Evolutionary conservation across 1,140 invertebrate species (phyloP).

Genomic region (Choristoneura fumiferana): DNA sequence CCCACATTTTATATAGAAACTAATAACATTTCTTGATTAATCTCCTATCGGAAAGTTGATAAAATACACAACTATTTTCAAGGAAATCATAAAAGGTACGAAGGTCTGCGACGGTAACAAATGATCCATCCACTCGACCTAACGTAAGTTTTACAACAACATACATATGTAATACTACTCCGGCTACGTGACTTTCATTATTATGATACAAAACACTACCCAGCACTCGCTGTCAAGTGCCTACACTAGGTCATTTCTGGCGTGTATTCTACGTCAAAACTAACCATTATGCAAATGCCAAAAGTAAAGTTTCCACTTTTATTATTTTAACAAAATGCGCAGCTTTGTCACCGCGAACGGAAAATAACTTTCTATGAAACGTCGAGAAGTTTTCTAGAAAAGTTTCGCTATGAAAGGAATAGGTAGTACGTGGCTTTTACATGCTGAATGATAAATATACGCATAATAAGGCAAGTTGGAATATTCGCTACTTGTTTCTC

Average conservation of each 20-base stretch:
- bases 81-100: too few relatives aligned
- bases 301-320: conserved; percentile 2
- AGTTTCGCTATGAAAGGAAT: background rate
- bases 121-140: background rate
- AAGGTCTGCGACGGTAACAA: too few relatives aligned
- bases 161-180: background rate
- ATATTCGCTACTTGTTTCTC: too few relatives aligned
- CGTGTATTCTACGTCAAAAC: background rate
- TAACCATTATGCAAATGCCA: background rate
- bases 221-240: background rate
- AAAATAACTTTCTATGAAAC: background rate
- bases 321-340: conserved; percentile 8
- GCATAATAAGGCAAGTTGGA: background rate
- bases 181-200: background rate
- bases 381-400: background rate
- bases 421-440: background rate
- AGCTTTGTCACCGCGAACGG: conserved; percentile 7
- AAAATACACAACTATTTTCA: too few relatives aligned
- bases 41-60: too few relatives aligned
- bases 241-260: background rate
- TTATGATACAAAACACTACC: conserved; percentile 1
- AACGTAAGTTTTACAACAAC: background rate
- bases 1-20: too few relatives aligned
- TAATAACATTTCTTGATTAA: too few relatives aligned
- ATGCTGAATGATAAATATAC: background rate